Conservation (phyloP, 2,797 vertebrate species). For the Aselliscus stoliczkanus region DNA sequence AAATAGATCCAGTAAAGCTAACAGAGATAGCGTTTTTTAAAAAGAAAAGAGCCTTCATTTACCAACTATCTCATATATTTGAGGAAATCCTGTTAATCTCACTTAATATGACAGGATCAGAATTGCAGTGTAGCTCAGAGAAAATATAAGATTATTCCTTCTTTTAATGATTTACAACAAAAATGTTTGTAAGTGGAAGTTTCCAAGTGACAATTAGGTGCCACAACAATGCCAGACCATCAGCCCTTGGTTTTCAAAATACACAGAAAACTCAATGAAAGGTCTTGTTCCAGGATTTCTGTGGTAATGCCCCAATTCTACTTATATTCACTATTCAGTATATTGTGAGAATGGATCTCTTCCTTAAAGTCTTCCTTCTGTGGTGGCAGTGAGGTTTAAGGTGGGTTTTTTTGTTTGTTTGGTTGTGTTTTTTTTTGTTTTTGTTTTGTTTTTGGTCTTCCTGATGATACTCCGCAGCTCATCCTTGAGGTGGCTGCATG, state of each 20-base stretch:
- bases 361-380: neutral
- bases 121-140: neutral
- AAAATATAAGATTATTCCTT: neutral
- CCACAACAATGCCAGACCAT: neutral
- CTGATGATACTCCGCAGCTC: neutral
- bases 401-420: too few relatives aligned
- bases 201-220: neutral
- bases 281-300: neutral
- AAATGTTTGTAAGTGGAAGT: neutral
- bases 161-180: neutral
- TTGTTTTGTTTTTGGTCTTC: neutral
- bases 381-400: neutral
- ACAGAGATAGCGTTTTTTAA: neutral
- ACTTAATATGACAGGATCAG: neutral
- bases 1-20: conserved; percentile 26
- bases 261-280: neutral
- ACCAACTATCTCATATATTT: conserved; percentile 6
- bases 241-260: neutral
- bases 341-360: neutral
- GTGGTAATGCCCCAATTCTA: neutral
- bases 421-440: too few relatives aligned
- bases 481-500: neutral
- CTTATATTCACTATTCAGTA: neutral
- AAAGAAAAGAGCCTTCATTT: neutral
- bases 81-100: conserved; percentile 14